phyloP scores from a whole-genome alignment of 2,888 invertebrate genomes.

The Elegia similella region DNA sequence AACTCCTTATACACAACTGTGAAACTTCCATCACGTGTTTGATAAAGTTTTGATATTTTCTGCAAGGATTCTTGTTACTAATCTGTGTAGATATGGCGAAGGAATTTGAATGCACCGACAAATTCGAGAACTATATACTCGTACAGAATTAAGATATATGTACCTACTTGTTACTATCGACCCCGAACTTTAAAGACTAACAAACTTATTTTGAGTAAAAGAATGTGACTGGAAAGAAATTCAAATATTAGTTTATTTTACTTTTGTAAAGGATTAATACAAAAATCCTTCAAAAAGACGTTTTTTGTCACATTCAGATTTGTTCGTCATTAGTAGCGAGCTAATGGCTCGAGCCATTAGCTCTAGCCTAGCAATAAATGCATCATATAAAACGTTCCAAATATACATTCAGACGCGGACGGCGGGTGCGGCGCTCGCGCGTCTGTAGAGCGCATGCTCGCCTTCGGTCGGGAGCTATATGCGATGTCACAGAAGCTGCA shows the following conservation, averaged over 20 bases:
- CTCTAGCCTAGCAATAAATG: not conserved
- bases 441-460: constrained; percentile 95
- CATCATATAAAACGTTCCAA: not conserved
- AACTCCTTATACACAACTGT: constrained; percentile 5
- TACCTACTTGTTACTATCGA: not conserved
- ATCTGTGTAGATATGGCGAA: constrained; percentile 7
- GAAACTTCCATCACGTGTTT: not conserved
- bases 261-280: too few species aligned
- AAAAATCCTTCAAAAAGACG: too few species aligned
- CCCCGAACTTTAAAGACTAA: too few species aligned
- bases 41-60: constrained; percentile 6
- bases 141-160: not conserved
- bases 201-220: too few species aligned
- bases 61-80: constrained; percentile 16
- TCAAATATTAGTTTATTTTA: too few species aligned
- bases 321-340: not conserved
- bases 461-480: constrained; percentile 96
- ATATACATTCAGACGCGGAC: constrained; percentile 33
- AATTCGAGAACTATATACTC: not conserved
- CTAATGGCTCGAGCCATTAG: not conserved
- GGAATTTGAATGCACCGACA: not conserved
- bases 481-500: constrained; percentile 92
- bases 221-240: too few species aligned
- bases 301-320: not conserved
- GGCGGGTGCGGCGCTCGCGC: constrained; percentile 84